Evolutionary conservation across 2,888 invertebrate genomes (phyloP).

Genomic region (Eurois occulta): DNA sequence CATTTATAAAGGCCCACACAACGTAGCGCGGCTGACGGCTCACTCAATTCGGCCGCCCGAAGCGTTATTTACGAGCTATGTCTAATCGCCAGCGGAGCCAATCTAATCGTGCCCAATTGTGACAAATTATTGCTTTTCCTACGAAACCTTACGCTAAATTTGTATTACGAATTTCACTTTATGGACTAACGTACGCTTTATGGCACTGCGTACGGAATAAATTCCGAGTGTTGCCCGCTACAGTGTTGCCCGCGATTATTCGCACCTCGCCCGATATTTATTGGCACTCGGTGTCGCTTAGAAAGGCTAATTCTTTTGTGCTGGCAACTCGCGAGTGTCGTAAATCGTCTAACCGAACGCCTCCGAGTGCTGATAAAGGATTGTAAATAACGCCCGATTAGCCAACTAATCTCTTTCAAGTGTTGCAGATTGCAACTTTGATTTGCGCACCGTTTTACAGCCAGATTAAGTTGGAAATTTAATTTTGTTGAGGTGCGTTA

Average conservation of each 20-base stretch:
- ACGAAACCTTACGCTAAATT: conserved; percentile 88
- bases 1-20: conserved; percentile 73
- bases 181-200: conserved; percentile 74
- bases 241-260: conserved; percentile 87
- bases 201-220: conserved; percentile 78
- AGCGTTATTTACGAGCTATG: conserved; percentile 89
- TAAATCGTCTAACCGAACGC: conserved; percentile 84
- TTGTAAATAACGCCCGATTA: conserved; percentile 88
- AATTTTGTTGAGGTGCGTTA: conserved; percentile 63
- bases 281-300: conserved; percentile 88
- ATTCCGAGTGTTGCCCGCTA: conserved; percentile 74
- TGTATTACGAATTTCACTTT: conserved; percentile 85
- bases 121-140: conserved; percentile 90
- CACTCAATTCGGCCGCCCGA: conserved; percentile 81
- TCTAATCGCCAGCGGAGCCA: conserved; percentile 88
- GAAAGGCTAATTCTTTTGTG: conserved; percentile 86
- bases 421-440: conserved; percentile 83
- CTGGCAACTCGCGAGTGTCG: conserved; percentile 77
- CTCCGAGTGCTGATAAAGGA: conserved; percentile 85
- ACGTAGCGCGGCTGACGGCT: conserved; percentile 72
- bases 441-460: conserved; percentile 80
- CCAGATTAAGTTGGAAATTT: conserved; percentile 76
- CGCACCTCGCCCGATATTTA: conserved; percentile 85
- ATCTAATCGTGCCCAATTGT: conserved; percentile 90
- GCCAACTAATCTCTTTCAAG: conserved; percentile 82